These are phyloP conservation scores for Mythimna vitellina DNA, from an alignment of 2,888 invertebrate species.

Conservation along the genomic window DNA sequence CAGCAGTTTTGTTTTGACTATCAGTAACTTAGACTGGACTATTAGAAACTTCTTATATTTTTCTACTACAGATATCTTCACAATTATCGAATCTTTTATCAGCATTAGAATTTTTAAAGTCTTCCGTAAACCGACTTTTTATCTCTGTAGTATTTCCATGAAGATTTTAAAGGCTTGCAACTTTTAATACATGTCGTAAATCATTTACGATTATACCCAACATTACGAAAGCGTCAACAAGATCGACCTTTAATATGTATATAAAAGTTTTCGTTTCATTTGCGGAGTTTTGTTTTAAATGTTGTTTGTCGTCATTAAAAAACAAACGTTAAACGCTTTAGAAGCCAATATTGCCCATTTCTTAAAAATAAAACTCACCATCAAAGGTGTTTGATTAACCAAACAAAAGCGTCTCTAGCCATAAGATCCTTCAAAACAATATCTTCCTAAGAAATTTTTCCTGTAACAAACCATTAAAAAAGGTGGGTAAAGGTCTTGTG, in stretches of 20 bases:
- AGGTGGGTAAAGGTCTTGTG: conserved; percentile 69
- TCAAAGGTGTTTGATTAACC: conserved; percentile 67
- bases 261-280: conserved; percentile 54
- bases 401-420: conserved; percentile 62
- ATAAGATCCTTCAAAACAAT: conserved; percentile 59
- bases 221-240: conserved; percentile 29
- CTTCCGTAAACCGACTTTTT: not conserved
- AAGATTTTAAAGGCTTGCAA: conserved; percentile 7
- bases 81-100: not conserved
- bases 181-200: conserved; percentile 47
- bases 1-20: not conserved
- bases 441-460: conserved; percentile 63
- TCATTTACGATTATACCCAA: conserved; percentile 56
- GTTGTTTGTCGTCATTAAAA: conserved; percentile 27
- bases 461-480: conserved; percentile 64
- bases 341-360: conserved; percentile 47
- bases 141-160: conserved; percentile 11
- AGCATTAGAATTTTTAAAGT: conserved; percentile 1
- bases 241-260: conserved; percentile 30
- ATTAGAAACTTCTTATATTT: not conserved
- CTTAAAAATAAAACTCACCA: conserved; percentile 38
- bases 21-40: not conserved
- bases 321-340: conserved; percentile 32
- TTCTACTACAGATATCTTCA: not conserved
- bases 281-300: conserved; percentile 35